These are phyloP conservation scores for Apocrypta bakeri DNA, from an alignment of 1,140 invertebrate genomes.

Conservation along the genomic window DNA sequence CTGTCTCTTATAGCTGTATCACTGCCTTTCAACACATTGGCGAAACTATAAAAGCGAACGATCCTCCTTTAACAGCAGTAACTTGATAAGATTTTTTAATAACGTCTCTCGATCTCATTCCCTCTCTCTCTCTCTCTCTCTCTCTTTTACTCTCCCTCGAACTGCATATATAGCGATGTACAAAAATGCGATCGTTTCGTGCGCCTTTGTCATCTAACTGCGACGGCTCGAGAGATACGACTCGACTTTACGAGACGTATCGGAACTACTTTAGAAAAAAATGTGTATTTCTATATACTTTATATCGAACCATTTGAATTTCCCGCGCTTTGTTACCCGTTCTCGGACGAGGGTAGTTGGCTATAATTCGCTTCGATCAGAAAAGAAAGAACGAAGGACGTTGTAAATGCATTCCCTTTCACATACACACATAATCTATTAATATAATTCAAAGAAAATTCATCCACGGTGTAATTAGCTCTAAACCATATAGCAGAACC, in stretches of 20 bases:
- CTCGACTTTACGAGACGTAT: not conserved
- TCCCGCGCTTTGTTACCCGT: not conserved
- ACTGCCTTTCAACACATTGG: not conserved
- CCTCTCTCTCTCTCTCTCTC: slow-evolving; percentile 12
- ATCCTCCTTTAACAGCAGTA: not conserved
- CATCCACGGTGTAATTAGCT: not conserved
- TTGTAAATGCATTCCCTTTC: no score
- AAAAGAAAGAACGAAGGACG: not conserved
- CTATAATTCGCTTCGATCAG: no score
- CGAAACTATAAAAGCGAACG: not conserved
- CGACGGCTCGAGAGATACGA: not conserved
- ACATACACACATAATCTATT: not conserved
- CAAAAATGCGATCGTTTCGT: not conserved
- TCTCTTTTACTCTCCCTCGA: not conserved
- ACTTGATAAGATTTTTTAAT: not conserved
- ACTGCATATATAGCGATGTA: no score
- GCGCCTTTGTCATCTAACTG: not conserved
- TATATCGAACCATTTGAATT: not conserved
- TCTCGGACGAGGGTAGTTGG: not conserved
- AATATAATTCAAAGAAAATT: not conserved
- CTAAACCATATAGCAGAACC: not conserved
- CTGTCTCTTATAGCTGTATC: not conserved
- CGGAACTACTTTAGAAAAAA: not conserved
- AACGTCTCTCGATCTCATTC: not conserved
- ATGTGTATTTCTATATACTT: not conserved